Evolutionary conservation across 2,113 vertebrate species (phyloP).

Genomic region (Tauraco erythrolophus): DNA sequence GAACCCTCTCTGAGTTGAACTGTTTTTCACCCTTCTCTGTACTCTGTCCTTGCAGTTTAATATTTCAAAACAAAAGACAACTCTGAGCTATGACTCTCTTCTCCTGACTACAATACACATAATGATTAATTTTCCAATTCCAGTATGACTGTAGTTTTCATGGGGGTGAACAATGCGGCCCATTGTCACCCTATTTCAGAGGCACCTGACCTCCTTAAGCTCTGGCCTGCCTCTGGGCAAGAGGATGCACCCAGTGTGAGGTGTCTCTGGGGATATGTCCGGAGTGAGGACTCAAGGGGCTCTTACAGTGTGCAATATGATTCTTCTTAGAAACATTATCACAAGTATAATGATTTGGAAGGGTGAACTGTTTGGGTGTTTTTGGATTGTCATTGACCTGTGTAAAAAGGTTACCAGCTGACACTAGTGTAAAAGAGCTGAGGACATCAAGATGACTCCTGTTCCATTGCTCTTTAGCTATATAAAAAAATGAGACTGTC

Average conservation of each 20-base stretch:
- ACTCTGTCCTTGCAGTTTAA: not conserved
- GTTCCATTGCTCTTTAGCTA: not conserved
- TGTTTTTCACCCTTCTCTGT: not conserved
- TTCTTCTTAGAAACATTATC: not conserved
- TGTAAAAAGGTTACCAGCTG: not conserved
- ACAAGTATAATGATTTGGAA: not conserved
- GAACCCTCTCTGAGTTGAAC: not conserved
- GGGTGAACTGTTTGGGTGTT: not conserved
- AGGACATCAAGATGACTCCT: not conserved
- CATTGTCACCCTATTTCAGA: not conserved
- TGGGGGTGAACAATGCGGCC: not conserved
- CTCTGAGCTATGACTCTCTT: not conserved
- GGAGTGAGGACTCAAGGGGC: not conserved
- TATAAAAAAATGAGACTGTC: not conserved
- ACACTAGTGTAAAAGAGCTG: not conserved
- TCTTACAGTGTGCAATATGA: not conserved
- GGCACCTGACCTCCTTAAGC: not conserved
- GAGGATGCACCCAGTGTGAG: not conserved
- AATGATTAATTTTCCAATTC: not conserved
- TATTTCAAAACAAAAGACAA: not conserved
- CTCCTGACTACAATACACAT: not conserved
- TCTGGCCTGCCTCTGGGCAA: not conserved
- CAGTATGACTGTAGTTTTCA: not conserved
- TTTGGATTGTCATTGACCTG: not conserved
- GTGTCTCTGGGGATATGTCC: not conserved